Percentiles rank a stretch among this genome's conserved stretches.
Evolutionary conservation across 2,888 invertebrate genomes (phyloP).

Genomic region (Epirrita christyi): DNA sequence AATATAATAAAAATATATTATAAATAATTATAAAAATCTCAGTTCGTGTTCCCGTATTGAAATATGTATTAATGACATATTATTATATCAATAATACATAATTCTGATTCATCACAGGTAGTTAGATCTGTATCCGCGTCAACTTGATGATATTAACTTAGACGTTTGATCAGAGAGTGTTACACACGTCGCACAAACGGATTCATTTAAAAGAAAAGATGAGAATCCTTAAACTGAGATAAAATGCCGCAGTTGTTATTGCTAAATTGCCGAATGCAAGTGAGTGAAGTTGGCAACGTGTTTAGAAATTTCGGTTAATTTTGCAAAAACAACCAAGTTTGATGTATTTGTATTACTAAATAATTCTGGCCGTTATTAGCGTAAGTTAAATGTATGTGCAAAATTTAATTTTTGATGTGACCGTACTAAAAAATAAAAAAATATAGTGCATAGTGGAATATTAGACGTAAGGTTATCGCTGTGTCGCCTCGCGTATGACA

Average conservation of each 20-base stretch:
- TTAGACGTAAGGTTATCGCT: conserved; percentile 39
- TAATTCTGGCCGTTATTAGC: conserved; percentile 51
- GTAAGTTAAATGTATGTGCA: conserved; percentile 60
- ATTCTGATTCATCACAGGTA: too few relatives aligned
- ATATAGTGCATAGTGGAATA: conserved; percentile 39
- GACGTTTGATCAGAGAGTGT: too few relatives aligned
- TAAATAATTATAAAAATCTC: conserved; percentile 52
- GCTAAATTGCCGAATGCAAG: conserved; percentile 13
- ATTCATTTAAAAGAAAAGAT: neutral
- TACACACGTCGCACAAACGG: neutral
- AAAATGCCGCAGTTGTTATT: conserved; percentile 13
- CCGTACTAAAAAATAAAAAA: conserved; percentile 54
- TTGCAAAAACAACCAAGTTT: conserved; percentile 24
- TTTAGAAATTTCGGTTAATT: conserved; percentile 9
- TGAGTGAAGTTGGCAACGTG: conserved; percentile 9
- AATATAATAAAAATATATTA: conserved; percentile 48
- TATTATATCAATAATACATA: conserved; percentile 18
- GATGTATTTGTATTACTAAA: conserved; percentile 27
- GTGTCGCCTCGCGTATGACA: conserved; percentile 34
- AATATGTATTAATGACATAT: conserved; percentile 48
- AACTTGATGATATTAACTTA: conserved; percentile 39
- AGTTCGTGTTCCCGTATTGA: conserved; percentile 64
- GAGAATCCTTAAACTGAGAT: neutral
- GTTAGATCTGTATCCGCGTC: conserved; percentile 30
- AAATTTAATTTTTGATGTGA: conserved; percentile 64